phyloP scores from a whole-genome alignment of 1,140 invertebrate genomes.

The Nasonia longicornis region DNA sequence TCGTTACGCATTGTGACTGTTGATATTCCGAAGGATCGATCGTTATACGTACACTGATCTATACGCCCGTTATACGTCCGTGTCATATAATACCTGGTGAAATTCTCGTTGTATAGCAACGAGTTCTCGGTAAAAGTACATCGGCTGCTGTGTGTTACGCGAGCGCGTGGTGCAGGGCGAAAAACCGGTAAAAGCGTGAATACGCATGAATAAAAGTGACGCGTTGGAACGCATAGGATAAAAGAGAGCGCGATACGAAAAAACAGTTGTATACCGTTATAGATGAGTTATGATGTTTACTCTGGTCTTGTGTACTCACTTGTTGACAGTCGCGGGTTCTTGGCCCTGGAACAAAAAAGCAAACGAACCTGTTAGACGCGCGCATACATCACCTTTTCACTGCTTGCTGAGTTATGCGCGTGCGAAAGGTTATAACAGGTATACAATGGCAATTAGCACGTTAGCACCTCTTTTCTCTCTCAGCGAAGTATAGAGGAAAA shows the following conservation, averaged over 20 bases:
- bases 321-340: constrained; percentile 53
- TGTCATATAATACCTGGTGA: too few species aligned
- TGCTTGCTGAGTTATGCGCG: not conserved
- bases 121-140: too few species aligned
- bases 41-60: too few species aligned
- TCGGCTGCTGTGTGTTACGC: too few species aligned
- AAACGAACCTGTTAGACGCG: not conserved
- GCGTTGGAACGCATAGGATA: not conserved
- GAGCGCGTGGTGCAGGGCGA: too few species aligned
- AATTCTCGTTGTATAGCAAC: too few species aligned
- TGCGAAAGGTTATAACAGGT: not conserved
- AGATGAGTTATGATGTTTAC: not conserved
- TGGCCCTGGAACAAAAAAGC: constrained; percentile 53
- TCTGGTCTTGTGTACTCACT: constrained; percentile 53
- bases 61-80: too few species aligned
- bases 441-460: not conserved
- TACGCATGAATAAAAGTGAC: not conserved
- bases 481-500: not conserved
- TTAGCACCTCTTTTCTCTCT: not conserved
- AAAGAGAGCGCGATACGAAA: not conserved
- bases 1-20: too few species aligned
- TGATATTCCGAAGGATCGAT: too few species aligned
- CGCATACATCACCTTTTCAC: constrained; percentile 21
- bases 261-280: not conserved
- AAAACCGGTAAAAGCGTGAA: too few species aligned